These are phyloP conservation scores for Tribolium castaneum DNA, from an alignment of 1,140 invertebrate species.

Conservation along the genomic window DNA sequence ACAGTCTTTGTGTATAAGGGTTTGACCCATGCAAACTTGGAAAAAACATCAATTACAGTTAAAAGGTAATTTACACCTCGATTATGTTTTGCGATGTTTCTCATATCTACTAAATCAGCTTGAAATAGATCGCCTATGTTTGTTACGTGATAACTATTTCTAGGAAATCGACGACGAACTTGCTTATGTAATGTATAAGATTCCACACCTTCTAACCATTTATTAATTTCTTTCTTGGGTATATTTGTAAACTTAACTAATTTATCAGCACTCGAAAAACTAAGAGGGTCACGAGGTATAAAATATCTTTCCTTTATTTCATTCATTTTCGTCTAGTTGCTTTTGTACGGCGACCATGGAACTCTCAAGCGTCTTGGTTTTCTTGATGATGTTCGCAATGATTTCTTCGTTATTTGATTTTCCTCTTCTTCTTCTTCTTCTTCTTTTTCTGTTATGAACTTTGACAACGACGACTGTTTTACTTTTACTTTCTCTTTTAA, in stretches of 20 bases:
- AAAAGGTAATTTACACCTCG: conserved; percentile 63
- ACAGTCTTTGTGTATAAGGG: conserved; percentile 65
- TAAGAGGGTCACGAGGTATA: neutral
- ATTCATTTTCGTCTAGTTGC: no score
- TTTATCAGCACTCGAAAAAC: neutral
- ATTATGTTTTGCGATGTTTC: conserved; percentile 58
- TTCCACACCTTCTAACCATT: neutral
- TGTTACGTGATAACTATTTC: conserved; percentile 55
- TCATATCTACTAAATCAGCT: conserved; percentile 62
- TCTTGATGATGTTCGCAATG: neutral
- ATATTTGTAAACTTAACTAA: neutral
- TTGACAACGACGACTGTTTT: no score
- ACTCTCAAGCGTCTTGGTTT: neutral
- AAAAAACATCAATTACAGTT: conserved; percentile 65
- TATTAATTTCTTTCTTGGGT: neutral
- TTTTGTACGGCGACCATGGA: no score
- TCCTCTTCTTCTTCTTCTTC: no score
- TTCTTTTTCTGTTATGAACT: no score
- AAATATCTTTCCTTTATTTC: neutral
- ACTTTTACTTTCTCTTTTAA: no score
- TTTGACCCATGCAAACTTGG: conserved; percentile 64
- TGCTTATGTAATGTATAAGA: conserved; percentile 52
- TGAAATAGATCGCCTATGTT: conserved; percentile 61
- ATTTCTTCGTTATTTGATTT: no score
- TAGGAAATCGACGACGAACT: conserved; percentile 57